These are phyloP conservation scores for Phyllopteryx taeniolatus DNA, from an alignment of 2,113 vertebrate species.

Conservation along the genomic window DNA sequence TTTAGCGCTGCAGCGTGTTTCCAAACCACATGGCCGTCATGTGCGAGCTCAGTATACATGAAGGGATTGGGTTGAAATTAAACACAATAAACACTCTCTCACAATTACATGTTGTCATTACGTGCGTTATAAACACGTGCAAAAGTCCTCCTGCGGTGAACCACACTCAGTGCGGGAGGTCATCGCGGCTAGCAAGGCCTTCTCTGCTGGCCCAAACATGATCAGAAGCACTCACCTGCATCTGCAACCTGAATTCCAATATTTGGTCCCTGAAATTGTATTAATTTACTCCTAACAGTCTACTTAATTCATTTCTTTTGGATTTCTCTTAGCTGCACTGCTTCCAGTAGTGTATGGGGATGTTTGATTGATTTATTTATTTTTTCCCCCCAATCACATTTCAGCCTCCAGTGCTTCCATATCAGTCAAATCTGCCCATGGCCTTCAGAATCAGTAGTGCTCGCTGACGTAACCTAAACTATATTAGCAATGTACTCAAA, in stretches of 20 bases:
- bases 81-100: slow-evolving; percentile 42
- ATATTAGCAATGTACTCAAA: too few species aligned
- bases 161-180: background rate
- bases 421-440: too few species aligned
- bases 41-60: slow-evolving; percentile 29
- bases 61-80: slow-evolving; percentile 38
- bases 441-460: too few species aligned
- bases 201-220: background rate
- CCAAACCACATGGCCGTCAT: slow-evolving; percentile 25
- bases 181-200: background rate
- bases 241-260: too few species aligned
- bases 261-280: too few species aligned
- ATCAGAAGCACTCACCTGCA: background rate
- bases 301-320: background rate
- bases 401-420: too few species aligned
- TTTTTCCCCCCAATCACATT: too few species aligned
- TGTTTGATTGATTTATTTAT: background rate
- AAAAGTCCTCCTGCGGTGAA: background rate
- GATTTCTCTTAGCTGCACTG: too few species aligned
- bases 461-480: too few species aligned
- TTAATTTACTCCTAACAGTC: background rate
- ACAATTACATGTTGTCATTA: slow-evolving; percentile 20
- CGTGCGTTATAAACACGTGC: slow-evolving; percentile 9
- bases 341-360: background rate
- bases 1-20: slow-evolving; percentile 36